These are phyloP conservation scores for Hippocampus barbouri DNA, from an alignment of 2,113 vertebrate species.

Conservation along the genomic window DNA sequence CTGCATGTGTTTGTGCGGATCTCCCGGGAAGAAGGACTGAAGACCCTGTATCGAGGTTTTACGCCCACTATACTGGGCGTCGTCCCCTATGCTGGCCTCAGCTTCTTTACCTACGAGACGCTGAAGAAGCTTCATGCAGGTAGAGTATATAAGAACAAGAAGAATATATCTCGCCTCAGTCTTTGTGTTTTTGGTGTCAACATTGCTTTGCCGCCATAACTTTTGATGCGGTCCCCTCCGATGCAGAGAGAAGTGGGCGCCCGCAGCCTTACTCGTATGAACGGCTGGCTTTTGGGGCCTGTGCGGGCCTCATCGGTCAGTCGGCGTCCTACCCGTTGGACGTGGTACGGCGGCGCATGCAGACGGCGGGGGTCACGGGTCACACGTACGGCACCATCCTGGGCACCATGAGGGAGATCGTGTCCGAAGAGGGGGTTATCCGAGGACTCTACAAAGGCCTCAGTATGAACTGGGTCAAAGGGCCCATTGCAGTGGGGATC, in stretches of 20 bases:
- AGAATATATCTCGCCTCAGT: neutral
- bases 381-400: constrained; percentile 81
- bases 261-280: constrained; percentile 83
- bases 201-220: neutral
- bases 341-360: constrained; percentile 94
- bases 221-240: neutral
- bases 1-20: constrained; percentile 92
- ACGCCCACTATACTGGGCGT: constrained; percentile 90
- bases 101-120: constrained; percentile 96
- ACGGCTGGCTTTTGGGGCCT: constrained; percentile 88
- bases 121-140: constrained; percentile 90
- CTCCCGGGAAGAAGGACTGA: constrained; percentile 88
- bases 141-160: constrained; percentile 41
- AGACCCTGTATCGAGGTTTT: constrained; percentile 89
- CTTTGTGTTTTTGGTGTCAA: neutral
- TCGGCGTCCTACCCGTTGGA: constrained; percentile 95
- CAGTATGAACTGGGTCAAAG: constrained; percentile 99
- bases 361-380: constrained; percentile 89
- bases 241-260: constrained; percentile 81
- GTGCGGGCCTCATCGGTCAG: constrained; percentile 89
- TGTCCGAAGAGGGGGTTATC: constrained; percentile 83
- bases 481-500: constrained; percentile 93
- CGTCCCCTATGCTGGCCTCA: constrained; percentile 90
- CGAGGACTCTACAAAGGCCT: constrained; percentile 94
- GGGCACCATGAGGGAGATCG: constrained; percentile 82